phyloP scores from a whole-genome alignment of 2,113 vertebrate genomes.

The Ptyas mucosa region DNA sequence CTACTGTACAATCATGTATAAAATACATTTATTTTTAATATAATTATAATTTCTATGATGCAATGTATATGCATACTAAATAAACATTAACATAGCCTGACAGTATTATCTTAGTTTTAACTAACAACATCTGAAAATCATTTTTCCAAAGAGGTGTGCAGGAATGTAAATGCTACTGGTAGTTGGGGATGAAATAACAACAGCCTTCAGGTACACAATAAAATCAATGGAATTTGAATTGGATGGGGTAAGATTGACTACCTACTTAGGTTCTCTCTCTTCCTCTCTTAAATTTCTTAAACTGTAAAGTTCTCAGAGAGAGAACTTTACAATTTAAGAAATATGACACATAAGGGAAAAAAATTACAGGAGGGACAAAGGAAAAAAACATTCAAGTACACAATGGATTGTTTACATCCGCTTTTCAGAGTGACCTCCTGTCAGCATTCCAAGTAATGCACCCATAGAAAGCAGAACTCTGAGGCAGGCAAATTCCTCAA shows the following conservation, averaged over 20 bases:
- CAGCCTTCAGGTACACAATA: neutral
- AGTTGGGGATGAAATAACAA: neutral
- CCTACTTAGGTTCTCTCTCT: neutral
- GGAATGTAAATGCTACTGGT: neutral
- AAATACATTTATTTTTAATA: neutral
- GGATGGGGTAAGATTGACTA: neutral
- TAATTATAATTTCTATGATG: neutral
- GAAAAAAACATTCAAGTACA: neutral
- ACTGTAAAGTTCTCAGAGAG: too few relatives aligned
- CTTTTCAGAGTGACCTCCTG: neutral
- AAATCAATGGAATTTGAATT: neutral
- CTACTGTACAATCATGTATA: neutral
- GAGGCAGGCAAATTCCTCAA: too few relatives aligned
- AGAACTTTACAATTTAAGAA: neutral
- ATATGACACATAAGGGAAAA: neutral
- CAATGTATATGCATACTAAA: neutral
- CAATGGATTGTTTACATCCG: neutral
- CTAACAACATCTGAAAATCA: neutral
- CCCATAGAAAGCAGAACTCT: too few relatives aligned
- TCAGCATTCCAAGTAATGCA: too few relatives aligned
- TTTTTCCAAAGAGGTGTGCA: neutral
- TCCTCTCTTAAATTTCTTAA: neutral
- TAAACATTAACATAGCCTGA: neutral
- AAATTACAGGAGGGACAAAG: neutral
- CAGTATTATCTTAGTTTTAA: neutral